Evolutionary conservation across 35 echinoderm and acorn worm species (phyloP).

Genomic region (Chiridota heheva): DNA sequence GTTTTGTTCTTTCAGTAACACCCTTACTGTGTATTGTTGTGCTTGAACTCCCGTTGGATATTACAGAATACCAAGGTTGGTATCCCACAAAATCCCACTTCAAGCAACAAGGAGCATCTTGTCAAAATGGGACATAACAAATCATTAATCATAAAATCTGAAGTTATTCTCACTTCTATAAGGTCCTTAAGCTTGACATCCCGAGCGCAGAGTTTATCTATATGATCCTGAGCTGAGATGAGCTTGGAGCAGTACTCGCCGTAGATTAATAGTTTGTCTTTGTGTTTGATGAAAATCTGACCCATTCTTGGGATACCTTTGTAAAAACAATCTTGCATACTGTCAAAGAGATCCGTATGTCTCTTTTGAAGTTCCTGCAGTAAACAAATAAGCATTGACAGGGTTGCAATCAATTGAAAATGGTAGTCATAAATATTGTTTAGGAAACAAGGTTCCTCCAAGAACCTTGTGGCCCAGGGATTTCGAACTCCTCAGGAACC

Average conservation of each 20-base stretch:
- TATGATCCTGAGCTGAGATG: slow-evolving; percentile 68
- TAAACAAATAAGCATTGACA: not conserved
- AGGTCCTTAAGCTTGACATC: slow-evolving; percentile 33
- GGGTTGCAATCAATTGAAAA: not conserved
- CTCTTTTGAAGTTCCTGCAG: slow-evolving; percentile 61
- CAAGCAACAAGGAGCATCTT: too few relatives aligned
- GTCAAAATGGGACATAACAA: too few relatives aligned
- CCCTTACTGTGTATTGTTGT: too few relatives aligned
- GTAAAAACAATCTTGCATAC: slow-evolving; percentile 42
- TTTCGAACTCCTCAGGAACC: too few relatives aligned
- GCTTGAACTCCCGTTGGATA: too few relatives aligned
- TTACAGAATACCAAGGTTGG: too few relatives aligned
- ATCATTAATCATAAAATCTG: too few relatives aligned
- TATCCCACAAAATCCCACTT: too few relatives aligned
- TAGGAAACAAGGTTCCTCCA: too few relatives aligned
- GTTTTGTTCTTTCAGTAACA: too few relatives aligned
- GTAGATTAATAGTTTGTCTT: slow-evolving; percentile 71
- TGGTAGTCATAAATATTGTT: too few relatives aligned
- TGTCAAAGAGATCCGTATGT: slow-evolving; percentile 48
- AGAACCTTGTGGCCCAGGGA: too few relatives aligned
- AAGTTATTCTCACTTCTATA: slow-evolving; percentile 68
- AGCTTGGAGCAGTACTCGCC: slow-evolving; percentile 82
- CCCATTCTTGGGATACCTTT: slow-evolving; percentile 46
- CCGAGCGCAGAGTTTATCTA: slow-evolving; percentile 64
- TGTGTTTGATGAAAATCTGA: slow-evolving; percentile 76